phyloP scores from a whole-genome alignment of 1,140 invertebrate genomes.

The Thalassaphorura encarpata region DNA sequence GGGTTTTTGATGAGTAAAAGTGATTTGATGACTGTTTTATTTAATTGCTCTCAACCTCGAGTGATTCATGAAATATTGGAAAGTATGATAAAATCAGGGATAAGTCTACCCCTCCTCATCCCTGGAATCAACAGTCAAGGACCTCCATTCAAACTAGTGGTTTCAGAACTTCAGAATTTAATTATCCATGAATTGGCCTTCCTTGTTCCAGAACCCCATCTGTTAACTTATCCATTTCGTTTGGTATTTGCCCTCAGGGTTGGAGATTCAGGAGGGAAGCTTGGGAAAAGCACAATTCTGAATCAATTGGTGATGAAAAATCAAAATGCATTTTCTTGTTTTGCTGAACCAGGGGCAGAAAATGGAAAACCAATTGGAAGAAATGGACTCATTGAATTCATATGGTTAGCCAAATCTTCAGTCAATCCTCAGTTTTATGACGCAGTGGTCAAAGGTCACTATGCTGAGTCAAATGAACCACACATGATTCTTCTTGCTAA shows the following conservation, averaged over 20 bases:
- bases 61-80: too few relatives aligned
- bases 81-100: too few relatives aligned
- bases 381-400: neutral
- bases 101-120: too few relatives aligned
- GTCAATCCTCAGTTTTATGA: neutral
- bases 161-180: too few relatives aligned
- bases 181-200: too few relatives aligned
- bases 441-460: neutral
- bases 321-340: neutral
- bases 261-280: neutral
- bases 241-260: neutral
- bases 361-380: neutral
- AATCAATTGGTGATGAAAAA: neutral
- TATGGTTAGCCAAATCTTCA: neutral
- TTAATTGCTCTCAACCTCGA: too few relatives aligned
- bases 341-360: neutral
- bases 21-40: too few relatives aligned
- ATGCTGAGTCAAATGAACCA: neutral
- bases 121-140: too few relatives aligned
- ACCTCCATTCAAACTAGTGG: too few relatives aligned
- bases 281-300: constrained; percentile 4
- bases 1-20: too few relatives aligned
- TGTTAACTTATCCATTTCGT: constrained; percentile 2
- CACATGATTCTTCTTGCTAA: constrained; percentile 5
- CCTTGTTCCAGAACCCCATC: neutral